phyloP scores from a whole-genome alignment of 2,797 vertebrate genomes.

The Sebastes wilsoni region DNA sequence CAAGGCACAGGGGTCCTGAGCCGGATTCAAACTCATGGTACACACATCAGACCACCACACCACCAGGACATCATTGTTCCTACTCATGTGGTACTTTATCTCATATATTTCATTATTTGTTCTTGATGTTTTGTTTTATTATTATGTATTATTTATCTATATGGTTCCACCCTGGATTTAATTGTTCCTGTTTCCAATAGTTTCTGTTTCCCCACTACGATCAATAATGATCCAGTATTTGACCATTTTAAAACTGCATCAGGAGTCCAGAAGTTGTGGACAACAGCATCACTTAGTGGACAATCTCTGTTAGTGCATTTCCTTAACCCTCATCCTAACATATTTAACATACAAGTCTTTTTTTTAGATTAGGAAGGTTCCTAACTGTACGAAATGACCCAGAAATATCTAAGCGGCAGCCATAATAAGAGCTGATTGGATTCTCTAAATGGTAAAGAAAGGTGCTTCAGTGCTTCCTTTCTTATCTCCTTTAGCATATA shows the following conservation, averaged over 20 bases:
- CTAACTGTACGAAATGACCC: too few relatives aligned
- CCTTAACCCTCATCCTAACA: neutral
- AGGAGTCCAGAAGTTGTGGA: neutral
- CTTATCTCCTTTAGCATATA: too few relatives aligned
- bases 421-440: too few relatives aligned
- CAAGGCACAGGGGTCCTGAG: neutral
- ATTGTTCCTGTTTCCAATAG: neutral
- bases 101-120: neutral
- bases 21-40: neutral
- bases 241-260: neutral
- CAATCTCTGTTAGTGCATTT: neutral
- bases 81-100: too few relatives aligned
- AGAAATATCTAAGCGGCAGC: too few relatives aligned
- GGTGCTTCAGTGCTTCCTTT: too few relatives aligned
- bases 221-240: neutral
- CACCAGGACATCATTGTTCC: neutral
- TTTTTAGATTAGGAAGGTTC: too few relatives aligned
- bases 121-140: too few relatives aligned
- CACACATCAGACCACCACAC: neutral
- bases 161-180: neutral
- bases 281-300: slow-evolving; percentile 46
- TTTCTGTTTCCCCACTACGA: too few relatives aligned
- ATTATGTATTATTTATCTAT: too few relatives aligned
- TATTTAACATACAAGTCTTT: too few relatives aligned
- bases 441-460: too few relatives aligned